Base-by-base conservation (phyloP, 2,888 invertebrate genomes). In the Gnatocerus cornutus region DNA sequence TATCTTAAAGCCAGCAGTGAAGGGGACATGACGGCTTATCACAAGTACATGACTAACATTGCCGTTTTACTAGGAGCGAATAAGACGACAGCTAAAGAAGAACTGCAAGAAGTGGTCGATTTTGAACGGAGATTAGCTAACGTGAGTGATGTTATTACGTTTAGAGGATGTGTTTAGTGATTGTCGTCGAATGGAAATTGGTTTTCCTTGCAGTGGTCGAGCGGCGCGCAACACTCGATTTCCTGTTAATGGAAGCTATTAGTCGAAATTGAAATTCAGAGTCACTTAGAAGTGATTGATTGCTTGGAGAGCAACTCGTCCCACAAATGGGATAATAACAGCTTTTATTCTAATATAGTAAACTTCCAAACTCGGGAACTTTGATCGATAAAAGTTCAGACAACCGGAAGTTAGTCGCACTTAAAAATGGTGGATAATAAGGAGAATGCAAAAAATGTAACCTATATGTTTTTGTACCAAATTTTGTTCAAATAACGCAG, bases 41-140 rank as follows among this genome's bases (percentile, higher is more conserved):
- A 92, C 79, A 89, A 89, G 72, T 93, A 93, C 81, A 95, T 95
- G 94, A 90, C 92, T 7, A 91, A 92, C 79, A 89, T 94, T 1
- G 93, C 95, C 0, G 85, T 90, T 12, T 85, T 95, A 1, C 85
- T 96, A 71, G 95, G 95, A 0, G 94, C 94, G 0, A 87, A 92
- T 79, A 85, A 89, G 0, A 84, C 86, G 3, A 88, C 88, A 0
- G 94, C 94, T 0, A 85, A 86, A 0, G 85, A 85, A 0, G 94
- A 96, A 79, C 88, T 96, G 69, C 83, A 88, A 68, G 87, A 91
- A 72, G 93, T 96, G 7, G 88, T 96, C 16, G 87, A 88, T 27
- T 91, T 96, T 78, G 96, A 96, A 84, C 92, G 90, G 48, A 87
- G 88, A 74, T 84, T 96, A 59, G 96, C 96, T 9, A 94, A 95